Percentiles rank a stretch among this genome's conserved stretches.
phyloP scores from a whole-genome alignment of 2,888 invertebrate species.

The Acholoe squamosa region DNA sequence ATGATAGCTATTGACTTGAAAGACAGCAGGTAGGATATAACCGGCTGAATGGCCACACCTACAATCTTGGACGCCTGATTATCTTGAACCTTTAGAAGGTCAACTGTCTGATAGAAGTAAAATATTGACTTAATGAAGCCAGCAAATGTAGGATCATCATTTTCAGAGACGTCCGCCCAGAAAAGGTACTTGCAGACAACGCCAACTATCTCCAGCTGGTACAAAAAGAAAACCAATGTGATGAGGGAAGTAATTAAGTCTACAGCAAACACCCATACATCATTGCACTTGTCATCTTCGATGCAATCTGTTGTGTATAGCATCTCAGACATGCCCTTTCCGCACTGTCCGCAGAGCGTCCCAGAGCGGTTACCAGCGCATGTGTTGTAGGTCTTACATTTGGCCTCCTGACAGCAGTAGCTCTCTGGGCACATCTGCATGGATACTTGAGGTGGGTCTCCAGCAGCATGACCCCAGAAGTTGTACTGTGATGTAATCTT shows the following conservation, averaged over 20 bases:
- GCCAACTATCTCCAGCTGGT: slow-evolving; percentile 58
- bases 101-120: slow-evolving; percentile 65
- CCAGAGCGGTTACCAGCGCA: slow-evolving; percentile 53
- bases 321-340: slow-evolving; percentile 53
- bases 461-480: slow-evolving; percentile 63
- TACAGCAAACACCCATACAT: slow-evolving; percentile 58
- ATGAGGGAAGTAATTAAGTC: slow-evolving; percentile 29
- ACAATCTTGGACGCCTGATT: slow-evolving; percentile 54
- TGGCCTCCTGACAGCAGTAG: slow-evolving; percentile 57
- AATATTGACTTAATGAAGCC: slow-evolving; percentile 63
- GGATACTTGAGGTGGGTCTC: background rate
- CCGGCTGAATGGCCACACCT: slow-evolving; percentile 53
- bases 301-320: slow-evolving; percentile 56
- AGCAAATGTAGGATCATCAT: slow-evolving; percentile 54
- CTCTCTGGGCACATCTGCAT: slow-evolving; percentile 41
- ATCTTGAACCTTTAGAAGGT: slow-evolving; percentile 39
- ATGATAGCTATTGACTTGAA: slow-evolving; percentile 58
- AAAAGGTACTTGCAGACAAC: slow-evolving; percentile 47
- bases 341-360: slow-evolving; percentile 61
- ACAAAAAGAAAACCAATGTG: slow-evolving; percentile 60
- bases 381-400: slow-evolving; percentile 45
- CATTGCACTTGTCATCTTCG: slow-evolving; percentile 28
- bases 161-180: slow-evolving; percentile 2
- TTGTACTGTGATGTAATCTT: slow-evolving; percentile 8
- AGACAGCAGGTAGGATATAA: slow-evolving; percentile 36